Evolutionary conservation across 1,140 invertebrate genomes (phyloP), one percentile per base, ranked within the genome.

Genomic region (Campoletis sonorensis): DNA sequence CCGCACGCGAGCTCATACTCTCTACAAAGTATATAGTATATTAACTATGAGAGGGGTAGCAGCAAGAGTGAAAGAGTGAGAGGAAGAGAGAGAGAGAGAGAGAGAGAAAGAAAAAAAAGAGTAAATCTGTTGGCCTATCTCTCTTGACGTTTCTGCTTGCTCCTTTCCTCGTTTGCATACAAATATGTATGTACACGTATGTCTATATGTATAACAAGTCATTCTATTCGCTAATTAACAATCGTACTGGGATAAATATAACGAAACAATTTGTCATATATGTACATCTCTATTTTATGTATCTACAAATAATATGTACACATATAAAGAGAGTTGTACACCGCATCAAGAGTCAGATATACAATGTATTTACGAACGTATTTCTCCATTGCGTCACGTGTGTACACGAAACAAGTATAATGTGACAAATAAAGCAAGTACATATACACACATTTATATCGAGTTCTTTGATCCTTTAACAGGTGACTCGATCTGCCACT

Each of bases 21-120:
- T n/a, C n/a, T n/a, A n/a, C n/a, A n/a, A n/a, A n/a, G 4, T 51
- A 51, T 73, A 68, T 81, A 49, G 77, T 73, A 70, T 72, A 70
- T 72, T 58, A 58, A 58, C 61, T 67, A 27, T 67, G 61, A 26
- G 23, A 26, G 21, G 23, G 23, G 23, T 27, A 67, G 61, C 5
- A 54, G n/a, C n/a, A n/a, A n/a, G n/a, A n/a, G n/a, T n/a, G n/a
- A n/a, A n/a, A n/a, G n/a, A n/a, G n/a, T n/a, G 15, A 15, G 16
- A 15, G 3, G n/a, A 21, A 58, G 54, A n/a, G 54, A 21, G 54
- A 23, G 54, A 58, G 40, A 45, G 11, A 1, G 54, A 58, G 54
- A 23, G 54, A 58, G 21, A n/a, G 13, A 67, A 26, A 26, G 23
- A 13, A 26, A 15, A 67, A 27, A 67, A 27, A 15, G 26, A 67